Evolutionary conservation across 2,888 invertebrate species (phyloP).

Genomic region (Nomada fabriciana): DNA sequence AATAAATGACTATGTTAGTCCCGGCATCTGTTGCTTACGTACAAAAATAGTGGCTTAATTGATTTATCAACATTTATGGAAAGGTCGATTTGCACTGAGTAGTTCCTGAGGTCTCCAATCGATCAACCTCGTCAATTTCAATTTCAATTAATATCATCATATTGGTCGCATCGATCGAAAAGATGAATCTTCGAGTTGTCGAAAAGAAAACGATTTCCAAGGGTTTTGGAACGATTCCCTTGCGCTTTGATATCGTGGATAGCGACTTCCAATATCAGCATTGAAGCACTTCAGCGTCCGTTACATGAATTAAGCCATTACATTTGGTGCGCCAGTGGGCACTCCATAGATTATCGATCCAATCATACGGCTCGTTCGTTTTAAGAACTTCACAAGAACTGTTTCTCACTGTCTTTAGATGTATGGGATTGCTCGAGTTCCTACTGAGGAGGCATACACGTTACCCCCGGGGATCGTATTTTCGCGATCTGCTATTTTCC

Average conservation of each 20-base stretch:
- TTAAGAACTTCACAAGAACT: constrained; percentile 68
- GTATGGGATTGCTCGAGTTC: constrained; percentile 40
- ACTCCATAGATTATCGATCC: constrained; percentile 73
- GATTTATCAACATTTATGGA: too few species aligned
- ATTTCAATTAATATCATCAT: too few species aligned
- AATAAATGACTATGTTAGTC: background rate
- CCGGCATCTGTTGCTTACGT: too few species aligned
- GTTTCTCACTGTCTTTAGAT: constrained; percentile 67
- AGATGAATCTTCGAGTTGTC: constrained; percentile 14
- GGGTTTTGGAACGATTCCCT: constrained; percentile 43
- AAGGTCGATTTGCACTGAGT: too few species aligned
- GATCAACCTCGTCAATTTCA: too few species aligned
- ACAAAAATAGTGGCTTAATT: too few species aligned
- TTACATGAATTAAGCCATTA: constrained; percentile 77
- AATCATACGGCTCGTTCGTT: constrained; percentile 73
- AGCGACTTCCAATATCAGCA: constrained; percentile 20
- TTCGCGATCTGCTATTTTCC: constrained; percentile 59
- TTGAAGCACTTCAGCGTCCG: constrained; percentile 23
- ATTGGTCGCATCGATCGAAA: too few species aligned
- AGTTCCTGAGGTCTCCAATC: too few species aligned
- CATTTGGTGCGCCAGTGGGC: constrained; percentile 70
- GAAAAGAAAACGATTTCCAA: constrained; percentile 33
- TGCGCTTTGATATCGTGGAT: constrained; percentile 23
- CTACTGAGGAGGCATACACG: constrained; percentile 65
- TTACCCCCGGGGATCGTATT: constrained; percentile 60